Evolutionary conservation across 2,797 vertebrate genomes (phyloP), one percentile per base, ranked within the genome.

Genomic region (Fundulus diaphanus): DNA sequence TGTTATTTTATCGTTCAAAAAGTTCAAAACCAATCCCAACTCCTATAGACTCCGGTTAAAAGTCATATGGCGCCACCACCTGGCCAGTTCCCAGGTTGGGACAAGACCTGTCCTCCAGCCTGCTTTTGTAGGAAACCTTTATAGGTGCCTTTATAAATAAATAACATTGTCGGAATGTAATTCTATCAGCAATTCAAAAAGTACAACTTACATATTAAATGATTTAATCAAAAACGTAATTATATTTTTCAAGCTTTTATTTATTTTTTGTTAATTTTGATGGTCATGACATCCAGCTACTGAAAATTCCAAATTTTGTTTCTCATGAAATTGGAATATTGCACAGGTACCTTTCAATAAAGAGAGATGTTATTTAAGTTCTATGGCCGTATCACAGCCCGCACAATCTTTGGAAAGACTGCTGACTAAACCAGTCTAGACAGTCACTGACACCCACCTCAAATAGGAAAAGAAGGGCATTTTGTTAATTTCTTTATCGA

Each of bases 51-150:
- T 24, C 20, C 22, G 40, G 2, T 65, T 24, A 7, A 81, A 68
- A 57, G 69, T n/a, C 44, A 44, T 75, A 48, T 83, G 71, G 57
- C 82, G 84, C 87, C 89, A 85, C 69, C 89, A 16, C 40, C 33
- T 76, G 89, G 84, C 3, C 27, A 65, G 3, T 51, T 27, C 12
- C 15, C 20, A 7, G 24, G 15, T 27, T n/a, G n/a, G n/a, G n/a
- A 27, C 63, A 66, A 16, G 63, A 27, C 33, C 61, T 7, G 33
- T 12, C 13, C 35, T 12, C 13, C 35, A n/a, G 24, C 33, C 35
- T 20, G 8, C 33, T 9, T 2, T 8, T 40, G 24, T 48, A 48
- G 18, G 44, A 11, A 46, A 46, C 2, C 3, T 18, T 48, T 48
- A 48, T 16, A 3, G 46, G 42, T 42, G 7, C 42, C 7, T 42